Evolutionary conservation across 1,140 invertebrate genomes (phyloP).

Genomic region (Vanessa tameamea): DNA sequence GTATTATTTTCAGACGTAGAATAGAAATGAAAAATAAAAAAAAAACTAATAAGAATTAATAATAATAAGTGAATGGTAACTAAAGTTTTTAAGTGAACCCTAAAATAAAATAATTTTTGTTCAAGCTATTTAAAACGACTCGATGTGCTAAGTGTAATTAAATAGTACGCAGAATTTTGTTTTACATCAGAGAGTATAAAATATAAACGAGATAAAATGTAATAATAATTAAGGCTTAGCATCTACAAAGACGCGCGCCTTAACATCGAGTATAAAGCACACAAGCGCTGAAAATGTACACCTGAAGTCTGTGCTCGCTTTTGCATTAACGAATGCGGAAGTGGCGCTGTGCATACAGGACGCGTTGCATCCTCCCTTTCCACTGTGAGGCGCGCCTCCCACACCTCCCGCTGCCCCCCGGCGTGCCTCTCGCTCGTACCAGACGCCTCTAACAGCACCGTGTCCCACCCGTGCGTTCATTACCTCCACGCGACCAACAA

Average conservation of each 20-base stretch:
- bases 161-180: constrained; percentile 10
- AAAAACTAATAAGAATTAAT: constrained; percentile 20
- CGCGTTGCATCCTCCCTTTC: constrained; percentile 64
- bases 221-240: constrained; percentile 74
- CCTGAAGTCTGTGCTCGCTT: constrained; percentile 78
- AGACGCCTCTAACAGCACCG: constrained; percentile 70
- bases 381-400: constrained; percentile 45
- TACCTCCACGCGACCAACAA: constrained; percentile 78
- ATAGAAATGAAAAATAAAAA: constrained; percentile 44
- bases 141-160: background rate
- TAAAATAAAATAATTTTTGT: too few relatives aligned
- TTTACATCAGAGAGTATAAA: constrained; percentile 35
- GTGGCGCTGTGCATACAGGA: constrained; percentile 78
- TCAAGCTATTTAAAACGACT: background rate
- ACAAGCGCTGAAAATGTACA: constrained; percentile 80
- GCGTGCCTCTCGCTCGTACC: constrained; percentile 60
- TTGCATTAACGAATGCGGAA: constrained; percentile 81
- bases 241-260: constrained; percentile 75
- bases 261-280: constrained; percentile 75
- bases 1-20: constrained; percentile 61
- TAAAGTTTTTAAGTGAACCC: too few relatives aligned
- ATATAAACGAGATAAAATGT: constrained; percentile 65
- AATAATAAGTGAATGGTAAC: background rate
- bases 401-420: constrained; percentile 41
- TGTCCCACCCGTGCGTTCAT: constrained; percentile 77